Evolutionary conservation across 2,113 vertebrate genomes (phyloP).

Genomic region (Caretta caretta): DNA sequence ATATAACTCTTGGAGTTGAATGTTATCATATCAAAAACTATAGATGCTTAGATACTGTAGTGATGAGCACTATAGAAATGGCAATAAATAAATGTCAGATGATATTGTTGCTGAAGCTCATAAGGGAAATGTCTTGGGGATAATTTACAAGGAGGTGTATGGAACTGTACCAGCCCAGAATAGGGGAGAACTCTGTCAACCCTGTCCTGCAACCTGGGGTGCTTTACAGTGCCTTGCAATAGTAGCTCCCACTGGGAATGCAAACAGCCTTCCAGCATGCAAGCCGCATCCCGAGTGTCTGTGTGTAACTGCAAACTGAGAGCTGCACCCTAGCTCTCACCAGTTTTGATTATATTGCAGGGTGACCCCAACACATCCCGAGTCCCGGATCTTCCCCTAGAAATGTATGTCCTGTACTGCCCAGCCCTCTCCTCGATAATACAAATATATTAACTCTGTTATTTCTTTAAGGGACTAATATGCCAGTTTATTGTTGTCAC

Average conservation of each 20-base stretch:
- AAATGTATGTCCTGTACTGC: not conserved
- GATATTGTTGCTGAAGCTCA: not conserved
- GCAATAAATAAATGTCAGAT: not conserved
- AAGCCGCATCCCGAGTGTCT: not conserved
- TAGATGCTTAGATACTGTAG: not conserved
- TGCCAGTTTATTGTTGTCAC: not conserved
- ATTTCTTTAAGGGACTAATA: not conserved
- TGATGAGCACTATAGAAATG: not conserved
- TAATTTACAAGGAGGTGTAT: not conserved
- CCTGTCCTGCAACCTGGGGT: not conserved
- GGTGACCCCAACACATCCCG: not conserved
- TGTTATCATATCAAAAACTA: not conserved
- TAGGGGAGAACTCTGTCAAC: not conserved
- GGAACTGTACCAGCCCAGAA: not conserved
- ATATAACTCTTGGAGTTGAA: not conserved
- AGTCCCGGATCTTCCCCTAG: not conserved
- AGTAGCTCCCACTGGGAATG: not conserved
- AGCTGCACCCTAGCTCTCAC: not conserved
- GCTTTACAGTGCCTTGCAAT: not conserved
- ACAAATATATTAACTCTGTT: not conserved
- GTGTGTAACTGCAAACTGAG: not conserved
- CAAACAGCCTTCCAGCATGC: not conserved
- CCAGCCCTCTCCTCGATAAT: not conserved
- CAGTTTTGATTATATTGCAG: not conserved
- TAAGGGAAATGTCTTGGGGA: not conserved